Conservation (phyloP, 1,140 invertebrate species). For the Campoletis sonorensis region DNA sequence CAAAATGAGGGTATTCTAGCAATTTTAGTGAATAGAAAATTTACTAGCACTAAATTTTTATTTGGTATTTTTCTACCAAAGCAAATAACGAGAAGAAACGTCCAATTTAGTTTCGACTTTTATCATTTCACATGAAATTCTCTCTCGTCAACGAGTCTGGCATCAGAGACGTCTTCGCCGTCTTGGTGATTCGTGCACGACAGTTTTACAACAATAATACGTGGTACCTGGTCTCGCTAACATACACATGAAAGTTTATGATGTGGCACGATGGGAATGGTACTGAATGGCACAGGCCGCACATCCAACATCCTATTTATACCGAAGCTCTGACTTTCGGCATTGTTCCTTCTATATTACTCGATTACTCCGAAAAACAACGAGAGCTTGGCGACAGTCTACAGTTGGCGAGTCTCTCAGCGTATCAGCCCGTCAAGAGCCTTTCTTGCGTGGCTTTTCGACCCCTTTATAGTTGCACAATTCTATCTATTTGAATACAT, state of each 20-base stretch:
- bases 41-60: not conserved
- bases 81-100: not conserved
- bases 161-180: not conserved
- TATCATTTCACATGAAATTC: not conserved
- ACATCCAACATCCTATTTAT: constrained; percentile 1
- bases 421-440: not conserved
- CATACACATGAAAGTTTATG: not conserved
- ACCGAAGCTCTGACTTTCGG: not conserved
- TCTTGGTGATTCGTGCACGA: constrained; percentile 10
- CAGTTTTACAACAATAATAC: not conserved
- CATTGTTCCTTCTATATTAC: constrained; percentile 4
- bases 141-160: not conserved
- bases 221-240: not conserved
- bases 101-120: not conserved
- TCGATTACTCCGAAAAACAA: not conserved
- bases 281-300: constrained; percentile 2
- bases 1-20: not conserved
- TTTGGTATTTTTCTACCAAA: not conserved
- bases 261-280: not conserved
- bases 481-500: not conserved
- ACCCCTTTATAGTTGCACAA: not conserved
- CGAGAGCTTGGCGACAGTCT: not conserved
- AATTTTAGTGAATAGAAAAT: not conserved
- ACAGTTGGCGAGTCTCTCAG: constrained; percentile 5
- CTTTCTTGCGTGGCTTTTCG: not conserved